Evolutionary conservation across 2,888 invertebrate species (phyloP).

Genomic region (Nycteola revayana): DNA sequence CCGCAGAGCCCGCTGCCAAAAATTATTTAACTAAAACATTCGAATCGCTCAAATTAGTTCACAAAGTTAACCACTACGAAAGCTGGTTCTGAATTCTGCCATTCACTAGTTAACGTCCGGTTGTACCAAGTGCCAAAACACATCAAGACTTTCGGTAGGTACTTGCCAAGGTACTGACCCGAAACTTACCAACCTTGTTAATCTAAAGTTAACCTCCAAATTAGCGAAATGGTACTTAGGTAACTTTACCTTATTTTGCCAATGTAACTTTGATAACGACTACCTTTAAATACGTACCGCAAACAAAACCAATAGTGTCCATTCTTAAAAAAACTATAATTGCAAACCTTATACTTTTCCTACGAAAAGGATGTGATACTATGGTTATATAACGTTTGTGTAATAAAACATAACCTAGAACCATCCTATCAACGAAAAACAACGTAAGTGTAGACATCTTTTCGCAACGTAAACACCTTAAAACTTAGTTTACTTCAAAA

Average conservation of each 20-base stretch:
- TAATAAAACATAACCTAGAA: no score
- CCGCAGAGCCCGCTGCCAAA: slow-evolving; percentile 4
- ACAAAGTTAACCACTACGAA: slow-evolving; percentile 17
- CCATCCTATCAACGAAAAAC: no score
- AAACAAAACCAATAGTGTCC: no score
- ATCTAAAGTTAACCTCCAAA: slow-evolving; percentile 27
- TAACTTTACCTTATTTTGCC: no score
- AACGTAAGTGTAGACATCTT: slow-evolving; percentile 14
- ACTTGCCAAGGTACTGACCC: slow-evolving; percentile 24
- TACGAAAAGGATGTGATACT: no score
- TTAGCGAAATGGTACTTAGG: slow-evolving; percentile 25
- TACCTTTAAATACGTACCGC: no score
- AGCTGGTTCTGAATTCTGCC: slow-evolving; percentile 10
- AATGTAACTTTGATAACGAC: no score
- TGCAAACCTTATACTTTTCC: no score
- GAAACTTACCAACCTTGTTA: slow-evolving; percentile 14
- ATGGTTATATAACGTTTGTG: no score
- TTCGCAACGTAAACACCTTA: slow-evolving; percentile 14
- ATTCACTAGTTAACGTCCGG: slow-evolving; percentile 5
- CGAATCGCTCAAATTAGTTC: slow-evolving; percentile 23
- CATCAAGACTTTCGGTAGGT: slow-evolving; percentile 15
- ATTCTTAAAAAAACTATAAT: no score
- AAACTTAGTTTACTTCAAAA: slow-evolving; percentile 22
- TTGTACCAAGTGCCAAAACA: slow-evolving; percentile 28
- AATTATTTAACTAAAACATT: slow-evolving; percentile 21